phyloP scores from a whole-genome alignment of 1,140 invertebrate genomes.

The Zaprionus tsacasi region DNA sequence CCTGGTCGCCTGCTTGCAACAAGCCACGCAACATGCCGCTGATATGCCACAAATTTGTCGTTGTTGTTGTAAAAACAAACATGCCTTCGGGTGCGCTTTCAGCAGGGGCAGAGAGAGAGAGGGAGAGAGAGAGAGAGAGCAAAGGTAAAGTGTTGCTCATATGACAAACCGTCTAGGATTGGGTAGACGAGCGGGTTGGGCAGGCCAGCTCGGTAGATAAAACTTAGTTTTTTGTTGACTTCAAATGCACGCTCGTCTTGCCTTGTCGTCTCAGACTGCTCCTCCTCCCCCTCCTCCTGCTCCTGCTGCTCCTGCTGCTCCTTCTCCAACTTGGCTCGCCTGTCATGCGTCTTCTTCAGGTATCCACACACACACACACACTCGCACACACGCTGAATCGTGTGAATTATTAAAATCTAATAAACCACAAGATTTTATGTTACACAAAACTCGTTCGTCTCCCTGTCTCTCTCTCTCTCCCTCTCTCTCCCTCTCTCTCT shows the following conservation, averaged over 20 bases:
- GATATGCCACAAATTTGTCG: slow-evolving; percentile 78
- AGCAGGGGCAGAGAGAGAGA: too few species aligned
- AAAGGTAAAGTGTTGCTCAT: slow-evolving; percentile 40
- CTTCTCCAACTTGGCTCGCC: slow-evolving; percentile 27
- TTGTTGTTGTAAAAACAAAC: slow-evolving; percentile 77
- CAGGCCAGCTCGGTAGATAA: slow-evolving; percentile 55
- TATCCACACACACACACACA: slow-evolving; percentile 32
- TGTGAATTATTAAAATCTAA: slow-evolving; percentile 84
- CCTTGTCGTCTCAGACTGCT: neutral
- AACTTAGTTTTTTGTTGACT: slow-evolving; percentile 80
- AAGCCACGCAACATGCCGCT: slow-evolving; percentile 77
- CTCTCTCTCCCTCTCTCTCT: neutral
- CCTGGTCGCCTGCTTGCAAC: too few species aligned
- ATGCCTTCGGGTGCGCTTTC: slow-evolving; percentile 74
- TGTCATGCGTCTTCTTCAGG: slow-evolving; percentile 74
- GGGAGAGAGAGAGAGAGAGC: neutral
- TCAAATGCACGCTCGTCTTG: slow-evolving; percentile 62
- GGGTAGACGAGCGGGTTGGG: neutral
- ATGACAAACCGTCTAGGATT: neutral
- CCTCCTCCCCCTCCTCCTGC: too few species aligned
- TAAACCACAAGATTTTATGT: slow-evolving; percentile 84
- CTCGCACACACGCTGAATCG: slow-evolving; percentile 49
- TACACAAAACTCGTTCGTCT: slow-evolving; percentile 76
- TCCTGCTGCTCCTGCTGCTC: too few species aligned
- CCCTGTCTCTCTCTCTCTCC: neutral